These are phyloP conservation scores for Drosophila incognita DNA, from an alignment of 2,888 invertebrate genomes.

Conservation along the genomic window DNA sequence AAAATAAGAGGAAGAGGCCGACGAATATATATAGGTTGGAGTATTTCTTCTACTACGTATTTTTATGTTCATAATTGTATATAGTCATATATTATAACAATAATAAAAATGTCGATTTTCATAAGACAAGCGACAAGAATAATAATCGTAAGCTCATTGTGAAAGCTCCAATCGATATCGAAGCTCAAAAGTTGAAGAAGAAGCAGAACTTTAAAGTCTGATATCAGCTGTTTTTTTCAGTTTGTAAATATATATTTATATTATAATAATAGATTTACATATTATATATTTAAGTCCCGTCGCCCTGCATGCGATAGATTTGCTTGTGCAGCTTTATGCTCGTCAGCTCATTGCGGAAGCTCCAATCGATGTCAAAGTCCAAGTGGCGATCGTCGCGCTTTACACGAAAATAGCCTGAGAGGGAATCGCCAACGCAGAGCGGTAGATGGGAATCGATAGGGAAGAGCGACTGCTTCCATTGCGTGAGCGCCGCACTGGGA, in stretches of 20 bases:
- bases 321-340: slow-evolving; percentile 34
- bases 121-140: not conserved
- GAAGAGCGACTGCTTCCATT: slow-evolving; percentile 56
- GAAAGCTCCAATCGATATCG: not conserved
- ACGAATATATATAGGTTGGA: not conserved
- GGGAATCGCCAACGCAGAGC: slow-evolving; percentile 18
- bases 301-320: slow-evolving; percentile 53
- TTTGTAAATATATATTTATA: not conserved
- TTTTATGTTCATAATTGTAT: not conserved
- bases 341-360: slow-evolving; percentile 31
- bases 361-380: slow-evolving; percentile 58
- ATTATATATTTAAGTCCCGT: not conserved
- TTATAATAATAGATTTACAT: not conserved
- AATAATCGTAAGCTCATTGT: not conserved
- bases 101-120: not conserved
- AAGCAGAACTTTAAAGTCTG: not conserved
- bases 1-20: not conserved
- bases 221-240: not conserved
- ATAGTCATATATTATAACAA: too few species aligned
- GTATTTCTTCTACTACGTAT: not conserved
- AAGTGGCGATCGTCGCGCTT: slow-evolving; percentile 20
- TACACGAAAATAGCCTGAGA: slow-evolving; percentile 35
- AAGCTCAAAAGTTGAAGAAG: not conserved
- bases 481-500: slow-evolving; percentile 35
- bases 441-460: slow-evolving; percentile 47